These are phyloP conservation scores for Heliconius hewitsoni DNA, from an alignment of 1,140 invertebrate species.

Conservation along the genomic window DNA sequence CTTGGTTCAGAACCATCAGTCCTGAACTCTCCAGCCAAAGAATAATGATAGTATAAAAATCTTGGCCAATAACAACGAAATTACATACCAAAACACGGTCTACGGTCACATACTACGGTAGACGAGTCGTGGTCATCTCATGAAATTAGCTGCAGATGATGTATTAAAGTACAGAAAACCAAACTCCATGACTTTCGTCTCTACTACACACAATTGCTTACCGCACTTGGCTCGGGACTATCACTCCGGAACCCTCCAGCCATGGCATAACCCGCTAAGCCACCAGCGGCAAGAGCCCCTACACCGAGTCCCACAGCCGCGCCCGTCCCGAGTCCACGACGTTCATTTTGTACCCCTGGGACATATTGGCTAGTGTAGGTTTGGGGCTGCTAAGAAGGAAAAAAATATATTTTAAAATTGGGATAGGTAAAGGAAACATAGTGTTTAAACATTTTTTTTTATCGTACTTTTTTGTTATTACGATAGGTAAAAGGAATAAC, in stretches of 20 bases:
- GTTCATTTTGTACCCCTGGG: conserved; percentile 26
- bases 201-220: neutral
- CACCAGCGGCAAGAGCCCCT: conserved; percentile 63
- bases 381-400: neutral
- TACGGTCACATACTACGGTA: no score
- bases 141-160: no score
- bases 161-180: no score
- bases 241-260: conserved; percentile 65
- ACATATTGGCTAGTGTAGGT: conserved; percentile 36
- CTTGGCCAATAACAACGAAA: no score
- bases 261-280: conserved; percentile 66
- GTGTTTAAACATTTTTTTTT: no score
- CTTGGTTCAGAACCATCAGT: no score
- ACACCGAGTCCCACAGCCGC: conserved; percentile 64
- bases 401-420: neutral
- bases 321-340: conserved; percentile 60
- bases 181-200: neutral
- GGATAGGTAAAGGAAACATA: no score
- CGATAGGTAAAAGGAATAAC: no score
- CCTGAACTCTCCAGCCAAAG: no score
- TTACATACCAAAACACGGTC: no score
- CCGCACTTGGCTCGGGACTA: conserved; percentile 36
- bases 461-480: neutral
- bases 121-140: no score
- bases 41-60: no score